Evolutionary conservation across 2,113 vertebrate genomes (phyloP).

Genomic region (Anser brachyrhynchus): DNA sequence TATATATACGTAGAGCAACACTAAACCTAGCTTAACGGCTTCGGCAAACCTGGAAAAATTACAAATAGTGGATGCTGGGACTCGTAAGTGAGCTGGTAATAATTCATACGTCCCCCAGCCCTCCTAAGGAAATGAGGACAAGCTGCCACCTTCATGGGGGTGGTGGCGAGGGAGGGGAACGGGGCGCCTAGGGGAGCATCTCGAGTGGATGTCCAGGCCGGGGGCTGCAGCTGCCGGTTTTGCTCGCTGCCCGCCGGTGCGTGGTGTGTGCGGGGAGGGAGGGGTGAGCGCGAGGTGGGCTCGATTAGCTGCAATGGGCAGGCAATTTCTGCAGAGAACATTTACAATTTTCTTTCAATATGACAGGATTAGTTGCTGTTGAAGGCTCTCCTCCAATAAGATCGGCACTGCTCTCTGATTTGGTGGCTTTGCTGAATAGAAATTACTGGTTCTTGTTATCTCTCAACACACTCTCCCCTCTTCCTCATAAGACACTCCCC

Average conservation of each 20-base stretch:
- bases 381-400: conserved; percentile 78
- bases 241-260: neutral
- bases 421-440: conserved; percentile 74
- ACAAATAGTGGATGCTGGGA: neutral
- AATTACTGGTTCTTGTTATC: conserved; percentile 72
- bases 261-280: neutral
- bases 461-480: conserved; percentile 37
- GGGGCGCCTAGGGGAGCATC: neutral
- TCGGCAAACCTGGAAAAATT: neutral
- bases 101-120: neutral
- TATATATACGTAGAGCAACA: neutral
- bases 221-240: neutral
- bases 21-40: conserved; percentile 32
- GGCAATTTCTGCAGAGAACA: conserved; percentile 73
- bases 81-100: neutral
- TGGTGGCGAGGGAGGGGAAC: neutral
- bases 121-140: neutral
- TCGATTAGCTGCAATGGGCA: conserved; percentile 73
- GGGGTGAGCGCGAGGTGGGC: neutral
- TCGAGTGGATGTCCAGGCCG: neutral
- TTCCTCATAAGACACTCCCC: conserved; percentile 41
- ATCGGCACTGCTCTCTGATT: conserved; percentile 76
- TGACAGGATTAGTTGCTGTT: conserved; percentile 74
- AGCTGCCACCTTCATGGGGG: neutral
- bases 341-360: conserved; percentile 76